Base-by-base conservation (phyloP, 2,113 vertebrate species). In the Panthera tigris region DNA sequence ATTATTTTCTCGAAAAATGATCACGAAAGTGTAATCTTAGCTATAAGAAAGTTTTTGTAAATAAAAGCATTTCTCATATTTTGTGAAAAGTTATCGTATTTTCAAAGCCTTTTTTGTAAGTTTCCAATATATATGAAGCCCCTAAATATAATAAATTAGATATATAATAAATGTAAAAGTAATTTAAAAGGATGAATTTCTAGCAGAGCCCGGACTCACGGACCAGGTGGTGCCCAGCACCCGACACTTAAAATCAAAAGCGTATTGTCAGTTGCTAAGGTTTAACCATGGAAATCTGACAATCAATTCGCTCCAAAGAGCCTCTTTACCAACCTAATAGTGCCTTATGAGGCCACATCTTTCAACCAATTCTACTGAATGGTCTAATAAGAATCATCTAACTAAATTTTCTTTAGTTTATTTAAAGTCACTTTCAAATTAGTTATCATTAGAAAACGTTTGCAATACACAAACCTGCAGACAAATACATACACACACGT, bases 211-310 rank as follows among this genome's bases (percentile, higher is more conserved):
- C 5, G 1, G 31, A 63, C 11, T 76, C 55, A 41, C 6, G 39
- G 92, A 55, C 1, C 41, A 12, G 31, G 21, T 33, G 48, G 14
- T 31, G 12, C 8, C 1, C 15, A 12, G 68, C 19, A 33, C 41
- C 4, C 7, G 29, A 3, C 29, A 27, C 8, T 86, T 39, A 50
- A 82, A 73, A 69, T 4, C 14, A 3, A 23, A 76, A n/a, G 3
- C 14, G 2, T 3, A 5, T 50, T 41, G 3, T 61, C 79, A 7
- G 9, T 9, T 39, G 13, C 16, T 13, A 7, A 55, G 31, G 12
- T 2, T 23, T 12, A 69, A 39, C 5, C 0, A 1, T 6, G 11
- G n/a, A 21, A 14, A 29, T 21, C 0, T 41, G 79, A 14, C 19
- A 31, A 9, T 36, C 9, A 16, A 2, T 66, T 19, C 48, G 14